A percentile compares a stretch with the other conserved stretches of the same genome.
phyloP scores from a whole-genome alignment of 2,113 vertebrate genomes.

The Eublepharis macularius region DNA sequence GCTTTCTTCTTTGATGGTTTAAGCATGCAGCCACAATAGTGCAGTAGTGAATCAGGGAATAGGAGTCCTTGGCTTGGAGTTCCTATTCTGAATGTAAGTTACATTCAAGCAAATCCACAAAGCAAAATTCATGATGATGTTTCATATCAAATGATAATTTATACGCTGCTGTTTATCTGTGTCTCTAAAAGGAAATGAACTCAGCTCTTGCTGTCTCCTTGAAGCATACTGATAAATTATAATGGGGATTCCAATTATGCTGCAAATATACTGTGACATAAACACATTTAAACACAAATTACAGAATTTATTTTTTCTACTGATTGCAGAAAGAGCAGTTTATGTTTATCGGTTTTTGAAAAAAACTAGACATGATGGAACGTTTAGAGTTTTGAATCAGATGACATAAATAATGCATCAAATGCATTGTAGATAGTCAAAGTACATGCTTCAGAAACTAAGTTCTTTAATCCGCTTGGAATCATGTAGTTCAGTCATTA shows the following conservation, averaged over 20 bases:
- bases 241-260: not conserved
- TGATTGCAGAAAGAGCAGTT: not conserved
- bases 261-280: not conserved
- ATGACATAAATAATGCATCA: conserved; percentile 2
- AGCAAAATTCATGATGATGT: not conserved
- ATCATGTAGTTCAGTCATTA: not conserved
- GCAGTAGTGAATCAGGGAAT: not conserved
- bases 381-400: conserved; percentile 6
- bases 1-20: not conserved
- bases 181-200: not conserved
- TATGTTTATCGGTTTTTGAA: not conserved
- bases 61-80: not conserved
- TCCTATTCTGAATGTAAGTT: not conserved
- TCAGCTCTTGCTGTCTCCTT: not conserved
- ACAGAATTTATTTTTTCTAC: not conserved
- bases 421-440: not conserved
- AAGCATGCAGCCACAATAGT: not conserved
- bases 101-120: not conserved
- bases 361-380: not conserved
- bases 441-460: not conserved
- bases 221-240: not conserved
- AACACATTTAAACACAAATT: not conserved
- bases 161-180: not conserved
- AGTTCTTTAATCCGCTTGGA: not conserved
- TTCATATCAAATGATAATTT: not conserved